Evolutionary conservation across 2,797 vertebrate genomes (phyloP), one percentile per base, ranked within the genome.

Genomic region (Ctenosaura bakeri): DNA sequence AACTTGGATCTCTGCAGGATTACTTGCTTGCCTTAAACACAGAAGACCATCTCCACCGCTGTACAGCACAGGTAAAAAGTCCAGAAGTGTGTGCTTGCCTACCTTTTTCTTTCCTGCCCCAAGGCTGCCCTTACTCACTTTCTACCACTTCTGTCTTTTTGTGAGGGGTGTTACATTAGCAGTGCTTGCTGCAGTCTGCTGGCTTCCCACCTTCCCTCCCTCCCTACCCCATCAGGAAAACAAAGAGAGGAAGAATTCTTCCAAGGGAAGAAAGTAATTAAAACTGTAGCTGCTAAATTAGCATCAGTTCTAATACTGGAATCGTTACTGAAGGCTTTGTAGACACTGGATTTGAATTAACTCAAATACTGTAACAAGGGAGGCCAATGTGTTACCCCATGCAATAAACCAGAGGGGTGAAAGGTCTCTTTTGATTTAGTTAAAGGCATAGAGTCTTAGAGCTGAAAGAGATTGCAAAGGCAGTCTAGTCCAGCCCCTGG

Each of bases 11-110:
- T 96, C 98, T 99, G 74, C 98, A 99, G 96, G 98, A 99, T 80
- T 99, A 99, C 96, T 97, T 99, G 95, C 96, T 99, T 92, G 98
- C 98, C 95, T 98, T 99, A 97, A 99, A 98, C 91, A 99, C 98
- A 0, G 98, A 99, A 50, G 98, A 99, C 96, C 98, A 99, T 96
- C 98, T 99, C 93, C 97, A 98, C 92, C 97, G 96, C 93, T 98
- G 98, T 95, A 98, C 98, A 8, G 97, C 98, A 54, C 98, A 99
- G 98, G 99, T 99, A 98, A 96, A 26, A 78, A 2, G 18, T 20
- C 79, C n/a, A 6, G 35, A 29, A 9, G 26, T 10, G 24, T 38
- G n/a, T 6, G 35, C 18, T 62, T 8, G 20, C 50, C 10, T 76
- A 16, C 42, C 64, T n/a, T 29, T 7, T 14, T n/a, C 69, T 26